These are phyloP conservation scores for Furcifer pardalis DNA, from an alignment of 2,797 vertebrate genomes.

Conservation along the genomic window DNA sequence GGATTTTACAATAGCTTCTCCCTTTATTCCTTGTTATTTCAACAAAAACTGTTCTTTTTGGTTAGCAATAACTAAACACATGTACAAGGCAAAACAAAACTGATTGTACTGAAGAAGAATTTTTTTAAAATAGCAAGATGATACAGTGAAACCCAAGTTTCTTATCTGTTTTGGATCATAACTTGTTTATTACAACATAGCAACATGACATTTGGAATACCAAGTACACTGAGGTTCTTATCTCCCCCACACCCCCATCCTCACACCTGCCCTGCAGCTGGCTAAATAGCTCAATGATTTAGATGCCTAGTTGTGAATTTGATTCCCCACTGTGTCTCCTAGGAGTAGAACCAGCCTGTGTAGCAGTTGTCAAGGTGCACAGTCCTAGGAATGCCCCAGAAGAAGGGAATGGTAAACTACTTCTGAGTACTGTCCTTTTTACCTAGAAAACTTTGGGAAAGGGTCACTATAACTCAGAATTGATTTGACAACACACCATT, in stretches of 20 bases:
- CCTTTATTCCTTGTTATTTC: slow-evolving; percentile 37
- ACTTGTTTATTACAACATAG: slow-evolving; percentile 5
- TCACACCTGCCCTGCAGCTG: neutral
- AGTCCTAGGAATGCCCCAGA: no score
- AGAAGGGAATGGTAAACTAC: no score
- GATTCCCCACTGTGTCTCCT: no score
- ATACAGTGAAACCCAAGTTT: slow-evolving; percentile 1
- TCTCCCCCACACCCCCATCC: neutral
- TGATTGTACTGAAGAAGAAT: neutral
- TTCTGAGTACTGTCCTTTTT: no score
- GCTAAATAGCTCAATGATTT: no score
- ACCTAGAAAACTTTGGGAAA: no score
- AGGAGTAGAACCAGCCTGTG: no score
- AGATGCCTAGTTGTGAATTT: no score
- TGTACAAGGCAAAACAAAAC: slow-evolving; percentile 22
- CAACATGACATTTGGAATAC: neutral
- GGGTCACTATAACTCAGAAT: no score
- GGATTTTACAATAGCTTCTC: slow-evolving; percentile 51
- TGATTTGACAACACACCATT: no score
- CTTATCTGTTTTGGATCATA: slow-evolving; percentile 6
- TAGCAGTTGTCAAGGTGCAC: no score
- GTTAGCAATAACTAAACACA: slow-evolving; percentile 44
- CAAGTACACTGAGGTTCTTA: neutral
- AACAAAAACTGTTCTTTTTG: slow-evolving; percentile 45
- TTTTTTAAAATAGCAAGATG: neutral